These are phyloP conservation scores for Tenebrio molitor DNA, from an alignment of 1,140 invertebrate species.

Conservation along the genomic window DNA sequence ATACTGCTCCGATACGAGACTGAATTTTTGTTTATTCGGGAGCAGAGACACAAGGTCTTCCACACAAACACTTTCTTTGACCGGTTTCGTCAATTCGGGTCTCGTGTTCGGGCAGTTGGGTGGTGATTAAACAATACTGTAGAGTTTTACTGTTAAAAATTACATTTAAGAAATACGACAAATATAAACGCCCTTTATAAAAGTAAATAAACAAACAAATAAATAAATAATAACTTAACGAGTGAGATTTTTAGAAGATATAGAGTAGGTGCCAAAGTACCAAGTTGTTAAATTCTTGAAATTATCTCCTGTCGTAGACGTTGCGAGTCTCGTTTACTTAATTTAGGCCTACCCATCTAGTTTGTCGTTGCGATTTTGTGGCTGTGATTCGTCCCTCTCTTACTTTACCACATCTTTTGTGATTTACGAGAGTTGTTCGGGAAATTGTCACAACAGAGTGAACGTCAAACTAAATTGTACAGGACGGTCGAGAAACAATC, in stretches of 20 bases:
- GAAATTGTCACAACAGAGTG: too few relatives aligned
- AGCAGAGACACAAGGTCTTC: neutral
- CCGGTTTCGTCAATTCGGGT: neutral
- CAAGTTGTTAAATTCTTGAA: neutral
- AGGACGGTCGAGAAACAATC: too few relatives aligned
- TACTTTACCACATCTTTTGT: neutral
- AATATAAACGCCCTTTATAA: constrained; percentile 20
- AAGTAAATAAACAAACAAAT: neutral
- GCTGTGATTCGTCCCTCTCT: constrained; percentile 12
- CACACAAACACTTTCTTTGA: constrained; percentile 2
- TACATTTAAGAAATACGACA: neutral
- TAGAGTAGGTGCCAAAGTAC: constrained; percentile 36
- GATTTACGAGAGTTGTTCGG: neutral
- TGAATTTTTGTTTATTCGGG: neutral
- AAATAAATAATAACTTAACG: constrained; percentile 17
- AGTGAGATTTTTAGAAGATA: constrained; percentile 37
- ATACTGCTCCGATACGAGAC: constrained; percentile 7
- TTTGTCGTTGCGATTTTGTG: constrained; percentile 22
- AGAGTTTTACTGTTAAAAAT: neutral
- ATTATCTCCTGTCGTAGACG: too few relatives aligned
- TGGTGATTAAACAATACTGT: constrained; percentile 12
- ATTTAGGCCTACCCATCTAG: constrained; percentile 1
- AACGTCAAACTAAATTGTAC: too few relatives aligned
- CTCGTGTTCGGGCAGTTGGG: constrained; percentile 15
- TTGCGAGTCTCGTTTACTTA: constrained; percentile 3